These are phyloP conservation scores for Pocota personata DNA, from an alignment of 2,888 invertebrate species.

Conservation along the genomic window DNA sequence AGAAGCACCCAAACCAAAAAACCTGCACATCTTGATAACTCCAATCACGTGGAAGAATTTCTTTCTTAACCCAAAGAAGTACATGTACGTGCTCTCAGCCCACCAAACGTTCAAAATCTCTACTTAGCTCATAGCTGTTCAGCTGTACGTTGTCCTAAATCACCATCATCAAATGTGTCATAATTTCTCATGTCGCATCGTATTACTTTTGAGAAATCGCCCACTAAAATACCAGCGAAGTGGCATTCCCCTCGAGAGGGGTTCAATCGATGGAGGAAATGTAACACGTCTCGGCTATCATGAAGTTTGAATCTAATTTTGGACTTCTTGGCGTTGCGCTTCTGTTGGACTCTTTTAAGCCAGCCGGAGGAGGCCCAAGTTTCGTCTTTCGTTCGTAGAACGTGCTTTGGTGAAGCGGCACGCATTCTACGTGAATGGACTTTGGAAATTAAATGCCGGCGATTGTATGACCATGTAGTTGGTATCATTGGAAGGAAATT, in stretches of 20 bases:
- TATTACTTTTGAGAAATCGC: constrained; percentile 41
- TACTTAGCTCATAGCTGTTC: constrained; percentile 10
- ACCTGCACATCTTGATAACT: background rate
- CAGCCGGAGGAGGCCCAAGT: background rate
- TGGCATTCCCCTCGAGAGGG: background rate
- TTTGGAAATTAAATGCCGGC: background rate
- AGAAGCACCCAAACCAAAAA: background rate
- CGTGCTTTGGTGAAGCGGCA: constrained; percentile 27
- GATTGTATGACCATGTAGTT: background rate
- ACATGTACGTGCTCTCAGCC: background rate
- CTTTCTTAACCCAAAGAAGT: background rate
- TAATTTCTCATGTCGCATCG: constrained; percentile 36
- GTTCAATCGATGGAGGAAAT: constrained; percentile 4
- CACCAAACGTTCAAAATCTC: background rate
- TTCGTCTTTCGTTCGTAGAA: background rate
- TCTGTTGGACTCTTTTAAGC: constrained; percentile 24
- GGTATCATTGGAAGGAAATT: constrained; percentile 2
- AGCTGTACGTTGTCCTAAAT: constrained; percentile 13
- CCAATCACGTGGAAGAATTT: constrained; percentile 14
- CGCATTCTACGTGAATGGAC: constrained; percentile 35
- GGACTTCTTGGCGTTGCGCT: constrained; percentile 22
- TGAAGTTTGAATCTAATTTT: constrained; percentile 51
- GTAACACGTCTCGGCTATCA: constrained; percentile 48
- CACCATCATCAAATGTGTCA: constrained; percentile 41
- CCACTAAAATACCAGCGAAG: constrained; percentile 3